Base-by-base conservation (phyloP, 2,888 invertebrate species). In the Rhagonycha lutea region DNA sequence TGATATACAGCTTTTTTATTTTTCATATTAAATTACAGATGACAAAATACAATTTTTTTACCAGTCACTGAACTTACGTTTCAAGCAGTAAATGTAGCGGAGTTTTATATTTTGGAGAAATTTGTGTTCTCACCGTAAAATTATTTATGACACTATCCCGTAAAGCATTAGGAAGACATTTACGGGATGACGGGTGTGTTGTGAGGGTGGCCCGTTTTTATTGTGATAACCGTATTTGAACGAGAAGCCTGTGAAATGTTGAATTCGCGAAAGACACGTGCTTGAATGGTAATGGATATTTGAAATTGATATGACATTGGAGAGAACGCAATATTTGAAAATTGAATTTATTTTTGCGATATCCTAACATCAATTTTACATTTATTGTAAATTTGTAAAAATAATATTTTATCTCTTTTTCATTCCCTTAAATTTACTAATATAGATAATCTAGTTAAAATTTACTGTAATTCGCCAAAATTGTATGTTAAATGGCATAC, bases 81-180 rank as follows among this genome's bases (percentile, higher is more conserved):
- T 24, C 26, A n/a, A 65, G 26, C 24, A 65, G 26, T 75, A 72
- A 74, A 60, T 77, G 73, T 74, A 77, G 71, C 63, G 71, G 63
- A 69, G 69, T 77, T 62, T 71, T 67, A 68, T 75, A 69, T 70
- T 77, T 81, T 81, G 79, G 80, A 79, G 80, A 81, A 81, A 74
- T 73, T 83, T 83, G 83, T 80, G 82, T 84, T 84, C 84, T 82
- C 84, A 85, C 83, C 83, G 83, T 81, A 83, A 82, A 83, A 82
- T 85, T 84, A 85, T 86, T 86, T 86, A 86, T 83, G 82, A 80
- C 82, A 79, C 79, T 83, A 81, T 83, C 83, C 82, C 80, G 81
- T 82, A 82, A 81, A 82, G 83, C 83, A 83, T 84, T 83, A 82
- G 83, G 83, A 84, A 82, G 82, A 83, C 82, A 82, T 83, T 84